Conservation (phyloP, 2,888 invertebrate species). For the Prosapia bicincta region DNA sequence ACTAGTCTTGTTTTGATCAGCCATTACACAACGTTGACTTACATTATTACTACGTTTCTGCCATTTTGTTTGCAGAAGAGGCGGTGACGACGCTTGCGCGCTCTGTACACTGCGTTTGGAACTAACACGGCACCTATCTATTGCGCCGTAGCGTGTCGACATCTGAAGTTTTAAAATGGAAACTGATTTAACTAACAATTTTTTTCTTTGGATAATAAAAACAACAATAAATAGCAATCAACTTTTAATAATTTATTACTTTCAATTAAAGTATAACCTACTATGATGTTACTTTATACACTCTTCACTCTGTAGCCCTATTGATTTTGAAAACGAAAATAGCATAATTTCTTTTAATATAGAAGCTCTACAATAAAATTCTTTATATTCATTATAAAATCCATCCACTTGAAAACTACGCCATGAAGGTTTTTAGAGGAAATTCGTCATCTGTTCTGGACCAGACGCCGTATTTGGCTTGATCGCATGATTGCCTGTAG, state of each 20-base stretch:
- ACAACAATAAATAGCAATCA: too few species aligned
- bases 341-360: background rate
- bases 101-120: conserved; percentile 18
- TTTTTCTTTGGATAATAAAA: too few species aligned
- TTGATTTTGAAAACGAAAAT: too few species aligned
- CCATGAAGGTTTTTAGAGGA: background rate
- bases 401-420: background rate
- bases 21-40: conserved; percentile 30
- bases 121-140: conserved; percentile 17
- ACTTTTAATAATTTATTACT: too few species aligned
- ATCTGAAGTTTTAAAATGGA: too few species aligned
- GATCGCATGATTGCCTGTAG: background rate
- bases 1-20: conserved; percentile 30
- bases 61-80: conserved; percentile 27
- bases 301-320: too few species aligned
- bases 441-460: background rate
- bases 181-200: too few species aligned
- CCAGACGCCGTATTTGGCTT: background rate
- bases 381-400: background rate
- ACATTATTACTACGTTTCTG: conserved; percentile 25
- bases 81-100: conserved; percentile 18
- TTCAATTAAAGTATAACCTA: too few species aligned
- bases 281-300: background rate
- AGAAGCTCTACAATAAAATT: background rate
- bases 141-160: conserved; percentile 11